These are phyloP conservation scores for Diadegma fenestrale DNA, from an alignment of 2,888 invertebrate species.

Conservation along the genomic window DNA sequence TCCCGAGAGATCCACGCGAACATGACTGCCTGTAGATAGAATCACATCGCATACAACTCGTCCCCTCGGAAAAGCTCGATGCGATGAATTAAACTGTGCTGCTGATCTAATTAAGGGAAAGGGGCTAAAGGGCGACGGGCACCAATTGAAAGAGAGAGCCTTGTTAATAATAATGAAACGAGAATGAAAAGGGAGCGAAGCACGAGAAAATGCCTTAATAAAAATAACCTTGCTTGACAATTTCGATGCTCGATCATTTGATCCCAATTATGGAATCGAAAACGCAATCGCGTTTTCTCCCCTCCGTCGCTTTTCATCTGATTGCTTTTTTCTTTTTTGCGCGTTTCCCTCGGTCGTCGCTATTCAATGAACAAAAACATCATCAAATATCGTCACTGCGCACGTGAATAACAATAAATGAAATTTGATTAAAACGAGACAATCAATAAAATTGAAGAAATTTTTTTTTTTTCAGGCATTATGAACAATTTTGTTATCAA, in stretches of 20 bases:
- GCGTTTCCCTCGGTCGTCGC: constrained; percentile 16
- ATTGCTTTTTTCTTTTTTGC: background rate
- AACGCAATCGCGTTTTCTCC: constrained; percentile 13
- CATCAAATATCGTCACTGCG: too few relatives aligned
- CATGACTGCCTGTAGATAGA: background rate
- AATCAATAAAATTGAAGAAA: too few relatives aligned
- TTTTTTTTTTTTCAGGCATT: too few relatives aligned
- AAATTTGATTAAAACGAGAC: too few relatives aligned
- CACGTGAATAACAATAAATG: too few relatives aligned
- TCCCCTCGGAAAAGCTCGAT: constrained; percentile 52
- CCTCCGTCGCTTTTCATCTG: background rate
- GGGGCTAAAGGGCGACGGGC: background rate
- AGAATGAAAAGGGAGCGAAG: background rate
- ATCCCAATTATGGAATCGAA: constrained; percentile 55
- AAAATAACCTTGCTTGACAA: constrained; percentile 34
- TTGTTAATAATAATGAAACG: background rate
- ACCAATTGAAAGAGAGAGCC: background rate
- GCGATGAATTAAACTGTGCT: constrained; percentile 58
- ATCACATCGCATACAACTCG: constrained; percentile 20
- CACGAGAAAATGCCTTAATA: constrained; percentile 34
- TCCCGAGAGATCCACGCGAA: constrained; percentile 1
- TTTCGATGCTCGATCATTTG: constrained; percentile 47
- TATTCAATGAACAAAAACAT: constrained; percentile 35
- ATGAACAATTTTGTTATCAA: too few relatives aligned
- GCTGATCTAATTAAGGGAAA: constrained; percentile 52